A percentile compares a stretch with the other conserved stretches of the same genome.
These are phyloP conservation scores for Watersipora subatra DNA, from an alignment of 1,140 invertebrate genomes.

Conservation along the genomic window DNA sequence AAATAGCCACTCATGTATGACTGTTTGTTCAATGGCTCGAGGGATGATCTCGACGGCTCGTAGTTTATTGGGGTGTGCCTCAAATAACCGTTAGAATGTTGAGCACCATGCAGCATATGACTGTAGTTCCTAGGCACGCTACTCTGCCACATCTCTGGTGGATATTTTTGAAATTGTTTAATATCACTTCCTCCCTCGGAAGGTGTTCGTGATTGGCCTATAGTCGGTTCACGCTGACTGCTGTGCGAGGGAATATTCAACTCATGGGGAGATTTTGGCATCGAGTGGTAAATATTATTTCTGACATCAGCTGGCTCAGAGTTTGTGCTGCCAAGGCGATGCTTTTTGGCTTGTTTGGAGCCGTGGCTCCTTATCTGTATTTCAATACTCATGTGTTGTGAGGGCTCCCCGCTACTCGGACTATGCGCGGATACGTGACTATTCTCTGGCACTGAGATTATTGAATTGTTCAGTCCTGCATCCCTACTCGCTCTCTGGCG, in stretches of 20 bases:
- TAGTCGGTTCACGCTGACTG: neutral
- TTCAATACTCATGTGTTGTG: neutral
- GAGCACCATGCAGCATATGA: neutral
- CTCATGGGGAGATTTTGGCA: neutral
- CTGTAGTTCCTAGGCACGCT: neutral
- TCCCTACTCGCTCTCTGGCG: conserved; percentile 61
- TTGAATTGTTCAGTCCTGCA: conserved; percentile 39
- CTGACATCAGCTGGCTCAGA: neutral
- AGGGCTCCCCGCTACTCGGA: neutral
- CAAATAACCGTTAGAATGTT: neutral
- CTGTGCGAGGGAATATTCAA: neutral
- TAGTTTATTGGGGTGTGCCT: neutral
- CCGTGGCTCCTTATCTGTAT: neutral
- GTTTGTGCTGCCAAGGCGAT: neutral
- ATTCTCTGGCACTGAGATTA: conserved; percentile 20
- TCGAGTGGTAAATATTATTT: neutral
- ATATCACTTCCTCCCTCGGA: neutral
- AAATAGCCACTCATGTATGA: neutral
- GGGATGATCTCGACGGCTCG: neutral
- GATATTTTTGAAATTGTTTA: neutral
- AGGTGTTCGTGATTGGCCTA: neutral
- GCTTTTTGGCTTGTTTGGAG: neutral
- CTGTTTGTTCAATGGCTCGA: neutral
- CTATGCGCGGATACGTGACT: neutral
- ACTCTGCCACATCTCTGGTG: neutral